phyloP scores from a whole-genome alignment of 2,888 invertebrate species.

The Orthosia incerta region DNA sequence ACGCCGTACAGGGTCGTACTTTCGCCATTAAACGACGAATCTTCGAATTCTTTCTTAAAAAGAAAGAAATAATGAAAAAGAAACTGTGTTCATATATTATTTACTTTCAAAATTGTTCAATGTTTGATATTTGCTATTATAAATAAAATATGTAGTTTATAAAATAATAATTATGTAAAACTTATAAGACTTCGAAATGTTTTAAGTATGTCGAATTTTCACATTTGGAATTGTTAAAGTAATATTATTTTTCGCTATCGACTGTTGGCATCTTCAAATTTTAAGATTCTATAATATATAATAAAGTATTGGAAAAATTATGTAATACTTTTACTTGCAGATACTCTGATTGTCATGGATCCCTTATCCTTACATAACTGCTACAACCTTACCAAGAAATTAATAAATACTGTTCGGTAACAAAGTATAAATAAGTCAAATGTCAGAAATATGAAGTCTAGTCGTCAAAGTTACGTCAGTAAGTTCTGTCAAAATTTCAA shows the following conservation, averaged over 20 bases:
- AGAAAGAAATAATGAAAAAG: constrained; percentile 67
- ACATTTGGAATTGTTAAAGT: constrained; percentile 68
- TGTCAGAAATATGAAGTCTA: constrained; percentile 27
- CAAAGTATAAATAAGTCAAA: constrained; percentile 22
- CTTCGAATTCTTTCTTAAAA: constrained; percentile 68
- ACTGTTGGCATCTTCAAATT: constrained; percentile 80
- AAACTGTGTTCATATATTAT: constrained; percentile 53
- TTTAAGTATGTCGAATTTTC: constrained; percentile 60
- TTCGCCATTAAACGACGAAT: constrained; percentile 81
- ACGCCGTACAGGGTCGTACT: constrained; percentile 83
- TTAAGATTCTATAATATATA: constrained; percentile 67
- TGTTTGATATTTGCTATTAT: constrained; percentile 53
- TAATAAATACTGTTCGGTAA: constrained; percentile 43
- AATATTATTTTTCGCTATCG: constrained; percentile 69
- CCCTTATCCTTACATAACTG: constrained; percentile 20
- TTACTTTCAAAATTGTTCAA: constrained; percentile 49
- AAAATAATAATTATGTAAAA: constrained; percentile 44
- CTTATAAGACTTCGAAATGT: constrained; percentile 62
- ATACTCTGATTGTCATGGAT: constrained; percentile 26
- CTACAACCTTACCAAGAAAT: constrained; percentile 19
- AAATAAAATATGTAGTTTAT: constrained; percentile 45
- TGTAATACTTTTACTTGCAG: constrained; percentile 52
- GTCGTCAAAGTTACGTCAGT: constrained; percentile 22
- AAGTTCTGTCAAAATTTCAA: constrained; percentile 33
- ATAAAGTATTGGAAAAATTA: constrained; percentile 63